Evolutionary conservation across 1,140 invertebrate genomes (phyloP), one percentile per base, ranked within the genome.

Genomic region (Pararge aegeria): DNA sequence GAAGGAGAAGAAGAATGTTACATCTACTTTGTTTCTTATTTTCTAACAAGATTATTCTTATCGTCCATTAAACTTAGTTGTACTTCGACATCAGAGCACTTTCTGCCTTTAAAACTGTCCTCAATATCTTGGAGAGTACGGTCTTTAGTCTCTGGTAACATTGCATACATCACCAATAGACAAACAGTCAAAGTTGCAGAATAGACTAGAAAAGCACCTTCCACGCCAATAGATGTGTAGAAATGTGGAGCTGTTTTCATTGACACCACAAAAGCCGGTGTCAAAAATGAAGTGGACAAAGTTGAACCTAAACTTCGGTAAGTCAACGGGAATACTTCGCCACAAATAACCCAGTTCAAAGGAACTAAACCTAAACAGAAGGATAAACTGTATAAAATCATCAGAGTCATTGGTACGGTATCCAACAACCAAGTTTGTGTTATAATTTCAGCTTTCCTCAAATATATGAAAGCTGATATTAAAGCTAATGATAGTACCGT

Each of bases 201-300:
- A 61, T 89, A 89, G 16, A 86, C 80, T 61, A 89, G 61, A 58
- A 82, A 89, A 1, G 84, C 82, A 16, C 86, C 86, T 62, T 89
- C 76, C 0, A 89, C 86, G 2, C 86, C 86, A 7, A 89, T 77
- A 2, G 84, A 78, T 3, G 80, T 75, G 53, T 82, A 89, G 18
- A 89, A 66, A 73, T 89, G 78, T 2, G 86, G 86, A 2, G 86
- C 87, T 37, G 87, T 85, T 60, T 89, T 89, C 87, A 89, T 87
- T n/a, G 87, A 87, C 18, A 89, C 67, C 1, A 89, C 73, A 49
- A 87, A 89, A n/a, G 84, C 72, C 20, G 84, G 84, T 12, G 84
- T 87, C 44, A 89, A 65, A 64, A 87, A 87, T 42, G 84, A 87
- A 0, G 84, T 89, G 6, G 84, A 87, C n/a, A 89, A 66, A 0